Conservation (phyloP, 2,113 vertebrate genomes). For the Heterochromis multidens region DNA sequence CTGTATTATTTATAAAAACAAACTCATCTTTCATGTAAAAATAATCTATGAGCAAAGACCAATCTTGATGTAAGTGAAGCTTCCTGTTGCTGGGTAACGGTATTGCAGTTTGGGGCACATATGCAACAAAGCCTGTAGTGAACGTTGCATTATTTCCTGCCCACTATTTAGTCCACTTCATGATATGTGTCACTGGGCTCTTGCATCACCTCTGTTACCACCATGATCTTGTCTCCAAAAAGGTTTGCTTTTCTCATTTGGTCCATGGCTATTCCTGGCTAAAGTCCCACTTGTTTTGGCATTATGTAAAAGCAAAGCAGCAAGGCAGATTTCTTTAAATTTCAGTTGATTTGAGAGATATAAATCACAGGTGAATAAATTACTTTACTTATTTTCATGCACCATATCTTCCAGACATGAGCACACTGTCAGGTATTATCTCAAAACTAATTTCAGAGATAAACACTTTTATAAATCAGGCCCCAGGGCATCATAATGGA, state of each 20-base stretch:
- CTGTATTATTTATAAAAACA: too few relatives aligned
- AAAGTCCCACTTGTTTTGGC: not conserved
- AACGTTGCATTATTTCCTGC: not conserved
- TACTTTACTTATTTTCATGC: not conserved
- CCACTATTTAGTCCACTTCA: not conserved
- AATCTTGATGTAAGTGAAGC: too few relatives aligned
- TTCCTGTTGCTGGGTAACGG: too few relatives aligned
- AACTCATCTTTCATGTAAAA: too few relatives aligned
- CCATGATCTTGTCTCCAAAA: accelerated
- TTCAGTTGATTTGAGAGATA: not conserved
- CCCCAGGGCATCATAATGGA: not conserved
- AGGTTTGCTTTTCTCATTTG: not conserved
- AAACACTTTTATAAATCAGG: not conserved
- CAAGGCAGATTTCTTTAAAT: not conserved
- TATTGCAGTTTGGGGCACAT: not conserved
- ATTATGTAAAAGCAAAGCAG: not conserved
- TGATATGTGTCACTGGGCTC: not conserved
- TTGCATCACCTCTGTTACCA: too few relatives aligned
- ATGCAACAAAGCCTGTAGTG: not conserved
- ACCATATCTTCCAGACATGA: not conserved
- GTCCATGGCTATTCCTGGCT: not conserved
- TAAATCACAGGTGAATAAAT: not conserved
- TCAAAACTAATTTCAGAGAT: not conserved
- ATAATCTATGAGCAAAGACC: too few relatives aligned
- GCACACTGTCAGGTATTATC: not conserved